These are phyloP conservation scores for Cyphomyrus plagiostoma DNA, from an alignment of 2,113 vertebrate species.

Conservation along the genomic window DNA sequence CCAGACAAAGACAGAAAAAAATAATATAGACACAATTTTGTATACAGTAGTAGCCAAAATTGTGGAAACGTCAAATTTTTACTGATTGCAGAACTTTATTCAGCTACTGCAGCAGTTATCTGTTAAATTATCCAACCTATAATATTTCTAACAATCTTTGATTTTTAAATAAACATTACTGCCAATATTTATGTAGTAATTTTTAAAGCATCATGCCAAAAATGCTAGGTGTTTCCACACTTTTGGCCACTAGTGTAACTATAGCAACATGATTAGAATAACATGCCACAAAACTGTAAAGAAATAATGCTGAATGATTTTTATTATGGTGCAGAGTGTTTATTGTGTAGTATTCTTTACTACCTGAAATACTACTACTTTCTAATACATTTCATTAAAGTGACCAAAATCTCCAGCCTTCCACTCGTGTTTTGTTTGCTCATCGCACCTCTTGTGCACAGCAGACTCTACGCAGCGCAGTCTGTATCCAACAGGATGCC, in stretches of 20 bases:
- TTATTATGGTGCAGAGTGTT: neutral
- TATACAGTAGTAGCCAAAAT: no score
- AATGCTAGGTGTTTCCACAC: no score
- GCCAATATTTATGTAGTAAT: no score
- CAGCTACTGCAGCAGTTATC: no score
- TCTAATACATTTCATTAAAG: neutral
- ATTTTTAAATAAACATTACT: no score
- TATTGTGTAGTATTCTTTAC: neutral
- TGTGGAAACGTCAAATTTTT: no score
- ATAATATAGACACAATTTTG: neutral
- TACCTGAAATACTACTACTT: neutral
- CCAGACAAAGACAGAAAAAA: neutral
- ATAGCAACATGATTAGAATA: neutral
- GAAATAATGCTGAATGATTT: neutral
- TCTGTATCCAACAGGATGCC: conserved; percentile 45
- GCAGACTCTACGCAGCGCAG: conserved; percentile 26
- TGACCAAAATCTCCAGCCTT: neutral
- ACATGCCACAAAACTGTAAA: neutral
- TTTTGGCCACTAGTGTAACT: neutral
- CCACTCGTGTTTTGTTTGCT: neutral
- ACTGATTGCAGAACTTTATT: no score
- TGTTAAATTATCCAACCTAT: no score
- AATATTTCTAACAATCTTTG: no score
- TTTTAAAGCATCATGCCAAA: no score
- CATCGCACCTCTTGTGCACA: neutral